phyloP scores from a whole-genome alignment of 2,113 vertebrate genomes.

The Chlorocebus sabaeus region DNA sequence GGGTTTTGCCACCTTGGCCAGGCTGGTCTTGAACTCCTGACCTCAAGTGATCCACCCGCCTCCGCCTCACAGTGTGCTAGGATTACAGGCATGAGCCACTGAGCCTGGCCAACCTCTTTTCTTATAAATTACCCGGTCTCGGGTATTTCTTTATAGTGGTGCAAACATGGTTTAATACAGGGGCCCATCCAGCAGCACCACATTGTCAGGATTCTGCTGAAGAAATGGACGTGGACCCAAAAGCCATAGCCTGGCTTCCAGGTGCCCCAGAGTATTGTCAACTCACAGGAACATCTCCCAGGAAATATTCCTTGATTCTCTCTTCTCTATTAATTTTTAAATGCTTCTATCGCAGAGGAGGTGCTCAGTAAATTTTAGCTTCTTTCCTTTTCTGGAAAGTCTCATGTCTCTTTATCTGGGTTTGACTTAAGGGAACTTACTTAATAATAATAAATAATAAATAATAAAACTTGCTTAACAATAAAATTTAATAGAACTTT shows the following conservation, averaged over 20 bases:
- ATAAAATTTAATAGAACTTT: neutral
- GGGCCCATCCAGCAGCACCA: neutral
- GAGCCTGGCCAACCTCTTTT: no score
- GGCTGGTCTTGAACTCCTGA: no score
- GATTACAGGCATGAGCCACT: no score
- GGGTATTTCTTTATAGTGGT: no score
- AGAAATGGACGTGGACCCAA: neutral
- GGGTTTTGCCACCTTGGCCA: no score
- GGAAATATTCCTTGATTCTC: neutral
- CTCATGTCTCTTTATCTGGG: neutral
- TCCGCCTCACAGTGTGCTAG: no score
- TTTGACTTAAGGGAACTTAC: neutral
- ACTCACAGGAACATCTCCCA: neutral
- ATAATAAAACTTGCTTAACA: neutral
- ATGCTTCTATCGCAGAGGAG: neutral
- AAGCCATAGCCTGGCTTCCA: neutral
- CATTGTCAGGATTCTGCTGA: neutral
- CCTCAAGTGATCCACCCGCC: no score
- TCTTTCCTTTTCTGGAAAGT: neutral
- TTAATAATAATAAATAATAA: neutral
- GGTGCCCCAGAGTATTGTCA: neutral
- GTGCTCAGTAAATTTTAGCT: neutral
- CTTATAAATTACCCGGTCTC: no score
- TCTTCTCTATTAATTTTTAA: neutral
- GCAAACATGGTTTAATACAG: no score